These are phyloP conservation scores for Heteronetta atricapilla DNA, from an alignment of 2,113 vertebrate species.

Conservation along the genomic window DNA sequence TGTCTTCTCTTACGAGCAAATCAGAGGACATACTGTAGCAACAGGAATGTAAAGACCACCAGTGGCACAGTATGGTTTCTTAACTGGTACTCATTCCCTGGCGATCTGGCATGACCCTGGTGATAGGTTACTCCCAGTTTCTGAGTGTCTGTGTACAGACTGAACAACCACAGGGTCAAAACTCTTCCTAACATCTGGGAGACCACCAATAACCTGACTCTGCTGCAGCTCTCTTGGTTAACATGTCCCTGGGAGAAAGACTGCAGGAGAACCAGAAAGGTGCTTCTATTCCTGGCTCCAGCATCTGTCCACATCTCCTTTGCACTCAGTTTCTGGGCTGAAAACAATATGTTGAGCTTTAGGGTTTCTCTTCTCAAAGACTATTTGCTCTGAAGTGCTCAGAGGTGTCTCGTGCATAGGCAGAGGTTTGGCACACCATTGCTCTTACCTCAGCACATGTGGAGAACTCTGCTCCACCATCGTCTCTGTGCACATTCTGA, in stretches of 20 bases:
- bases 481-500: neutral
- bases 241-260: neutral
- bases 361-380: neutral
- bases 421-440: neutral
- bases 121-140: neutral
- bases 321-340: neutral
- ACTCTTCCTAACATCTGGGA: neutral
- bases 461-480: neutral
- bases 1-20: neutral
- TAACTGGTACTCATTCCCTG: neutral
- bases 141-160: neutral
- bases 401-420: neutral
- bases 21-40: neutral
- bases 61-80: neutral
- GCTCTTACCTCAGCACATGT: neutral
- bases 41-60: neutral
- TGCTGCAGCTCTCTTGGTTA: neutral
- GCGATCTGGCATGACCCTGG: neutral
- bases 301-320: neutral
- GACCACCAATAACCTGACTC: fast-evolving
- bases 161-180: neutral
- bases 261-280: neutral
- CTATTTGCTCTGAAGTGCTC: neutral
- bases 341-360: fast-evolving
- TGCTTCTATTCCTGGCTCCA: neutral